Evolutionary conservation across 2,797 vertebrate genomes (phyloP), one percentile per base, ranked within the genome.

Genomic region (Sparidentex hasta): DNA sequence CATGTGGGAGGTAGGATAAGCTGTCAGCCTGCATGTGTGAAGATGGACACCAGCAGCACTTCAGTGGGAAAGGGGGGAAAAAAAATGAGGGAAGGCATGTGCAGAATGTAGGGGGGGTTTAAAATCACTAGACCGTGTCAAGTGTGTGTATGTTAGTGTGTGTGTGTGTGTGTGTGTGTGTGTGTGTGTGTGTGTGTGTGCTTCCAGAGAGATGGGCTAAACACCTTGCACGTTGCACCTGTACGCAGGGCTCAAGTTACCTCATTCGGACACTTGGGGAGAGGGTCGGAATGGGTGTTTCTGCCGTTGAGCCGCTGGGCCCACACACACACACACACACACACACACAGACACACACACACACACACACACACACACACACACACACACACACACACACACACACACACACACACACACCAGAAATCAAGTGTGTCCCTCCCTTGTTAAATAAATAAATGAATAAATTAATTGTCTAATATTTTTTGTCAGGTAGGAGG

Each of bases 191-290:
- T 85, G 38, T 73, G 73, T 83, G 52, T 73, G 73, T 83, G 46
- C 80, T 16, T 52, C 54, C 57, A 54, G 41, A 29, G 67, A 56
- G 52, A 46, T 58, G 68, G 71, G 69, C 61, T 71, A 86, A 90
- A 88, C 95, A 95, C 95, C 94, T 96, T 95, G 91, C 94, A 85
- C 12, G 1, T 67, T 93, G 93, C 95, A 96, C 95, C 95, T 95
- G 95, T 93, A 95, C 25, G 13, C 44, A 50, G 23, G 57, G 68
- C 69, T 91, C 88, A 82, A 81, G 78, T 92, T 88, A 86, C 92
- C 80, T 74, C 80, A 48, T 48, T 21, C 65, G 73, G 80, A 80
- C 78, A 48, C 65, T 85, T 81, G 64, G 41, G 43, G 44, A 55
- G 43, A 38, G n/a, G 62, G 23, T 13, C n/a, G 82, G 91, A 91